phyloP scores from a whole-genome alignment of 1,140 invertebrate genomes.

The Mercenaria mercenaria region DNA sequence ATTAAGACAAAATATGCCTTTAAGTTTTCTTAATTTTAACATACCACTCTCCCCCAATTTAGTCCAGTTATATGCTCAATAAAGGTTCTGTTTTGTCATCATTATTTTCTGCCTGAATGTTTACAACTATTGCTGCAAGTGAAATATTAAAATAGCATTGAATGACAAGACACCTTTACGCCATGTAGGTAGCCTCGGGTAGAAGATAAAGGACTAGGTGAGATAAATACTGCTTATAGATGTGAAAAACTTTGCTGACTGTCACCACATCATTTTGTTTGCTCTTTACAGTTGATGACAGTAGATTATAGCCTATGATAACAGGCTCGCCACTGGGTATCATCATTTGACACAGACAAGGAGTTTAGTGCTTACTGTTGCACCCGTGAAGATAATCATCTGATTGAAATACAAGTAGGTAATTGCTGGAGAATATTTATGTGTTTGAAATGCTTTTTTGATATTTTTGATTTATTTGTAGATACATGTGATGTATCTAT shows the following conservation, averaged over 20 bases:
- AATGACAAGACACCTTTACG: background rate
- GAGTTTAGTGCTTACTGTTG: background rate
- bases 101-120: background rate
- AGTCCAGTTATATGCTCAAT: too few species aligned
- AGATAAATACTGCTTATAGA: background rate
- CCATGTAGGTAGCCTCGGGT: background rate
- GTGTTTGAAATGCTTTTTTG: background rate
- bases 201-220: background rate
- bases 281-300: background rate
- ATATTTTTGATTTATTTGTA: conserved; percentile 5
- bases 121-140: background rate
- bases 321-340: background rate
- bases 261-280: conserved; percentile 3
- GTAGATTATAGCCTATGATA: conserved; percentile 18
- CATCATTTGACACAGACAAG: background rate
- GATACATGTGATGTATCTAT: too few species aligned
- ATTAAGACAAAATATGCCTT: too few species aligned
- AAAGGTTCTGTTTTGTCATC: too few species aligned
- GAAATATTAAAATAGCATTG: background rate
- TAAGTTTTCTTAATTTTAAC: too few species aligned
- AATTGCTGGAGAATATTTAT: background rate
- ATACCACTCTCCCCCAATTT: too few species aligned
- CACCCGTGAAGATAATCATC: background rate
- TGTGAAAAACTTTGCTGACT: background rate
- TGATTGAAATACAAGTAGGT: background rate